Conservation (phyloP, 1,140 invertebrate species). For the Drosophila nasuta region DNA sequence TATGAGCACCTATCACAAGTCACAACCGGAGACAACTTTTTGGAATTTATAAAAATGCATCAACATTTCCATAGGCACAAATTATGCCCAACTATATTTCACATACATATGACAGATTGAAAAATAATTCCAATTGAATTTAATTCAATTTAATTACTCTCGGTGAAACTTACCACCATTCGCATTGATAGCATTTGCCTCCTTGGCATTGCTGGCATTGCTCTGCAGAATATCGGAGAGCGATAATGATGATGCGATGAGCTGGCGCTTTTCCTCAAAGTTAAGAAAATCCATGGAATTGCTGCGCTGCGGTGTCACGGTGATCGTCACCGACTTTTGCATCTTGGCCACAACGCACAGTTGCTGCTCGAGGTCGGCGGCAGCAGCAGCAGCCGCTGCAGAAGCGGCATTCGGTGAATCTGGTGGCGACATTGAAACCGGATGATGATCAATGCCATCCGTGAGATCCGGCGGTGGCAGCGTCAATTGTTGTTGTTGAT, state of each 20-base stretch:
- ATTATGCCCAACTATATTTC: no score
- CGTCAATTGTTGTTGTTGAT: conserved; percentile 51
- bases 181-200: conserved; percentile 50
- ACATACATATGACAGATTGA: no score
- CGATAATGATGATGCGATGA: conserved; percentile 94
- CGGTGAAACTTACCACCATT: conserved; percentile 61
- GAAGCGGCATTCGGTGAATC: conserved; percentile 60
- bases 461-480: conserved; percentile 50
- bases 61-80: no score
- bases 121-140: neutral
- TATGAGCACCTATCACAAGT: no score
- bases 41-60: no score
- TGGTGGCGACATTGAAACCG: conserved; percentile 60
- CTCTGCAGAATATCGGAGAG: conserved; percentile 93
- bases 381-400: conserved; percentile 39
- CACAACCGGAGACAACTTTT: accelerated
- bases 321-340: conserved; percentile 87
- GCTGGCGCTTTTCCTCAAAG: conserved; percentile 95
- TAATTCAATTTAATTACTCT: neutral
- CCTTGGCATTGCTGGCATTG: conserved; percentile 83
- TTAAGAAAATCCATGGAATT: conserved; percentile 95
- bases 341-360: conserved; percentile 85
- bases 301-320: conserved; percentile 90
- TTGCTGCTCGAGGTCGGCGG: conserved; percentile 67
- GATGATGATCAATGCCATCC: conserved; percentile 65